Evolutionary conservation across 64 coral and sea anemone genomes (phyloP).

Genomic region (Montipora capricornis): DNA sequence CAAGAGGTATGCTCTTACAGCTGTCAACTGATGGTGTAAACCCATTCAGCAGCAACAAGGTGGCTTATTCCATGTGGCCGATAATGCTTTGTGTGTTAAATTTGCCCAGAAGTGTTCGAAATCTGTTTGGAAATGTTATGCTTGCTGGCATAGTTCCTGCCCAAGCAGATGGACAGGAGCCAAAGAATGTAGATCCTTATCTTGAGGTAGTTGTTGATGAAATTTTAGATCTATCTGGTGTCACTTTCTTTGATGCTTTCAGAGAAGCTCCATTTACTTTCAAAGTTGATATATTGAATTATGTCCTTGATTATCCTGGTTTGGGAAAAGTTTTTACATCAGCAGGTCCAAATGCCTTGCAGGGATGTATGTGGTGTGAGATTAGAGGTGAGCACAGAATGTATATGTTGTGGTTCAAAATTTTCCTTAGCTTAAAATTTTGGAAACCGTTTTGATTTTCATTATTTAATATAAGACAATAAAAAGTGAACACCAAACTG

Average conservation of each 20-base stretch:
- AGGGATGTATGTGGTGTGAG: conserved; percentile 41
- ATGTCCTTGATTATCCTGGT: conserved; percentile 21
- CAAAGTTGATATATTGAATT: neutral
- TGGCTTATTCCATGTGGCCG: conserved; percentile 48
- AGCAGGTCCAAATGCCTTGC: conserved; percentile 14
- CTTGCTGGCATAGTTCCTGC: conserved; percentile 39
- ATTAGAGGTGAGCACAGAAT: conserved; percentile 8
- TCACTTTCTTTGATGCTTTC: conserved; percentile 17
- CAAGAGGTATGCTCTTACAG: neutral
- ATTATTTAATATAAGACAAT: neutral
- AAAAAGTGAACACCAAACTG: neutral
- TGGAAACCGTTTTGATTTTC: no score
- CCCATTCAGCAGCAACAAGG: conserved; percentile 15
- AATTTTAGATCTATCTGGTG: neutral
- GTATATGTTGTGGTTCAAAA: no score
- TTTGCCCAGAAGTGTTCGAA: conserved; percentile 1
- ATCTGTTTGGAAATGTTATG: conserved; percentile 18
- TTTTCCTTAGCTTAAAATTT: no score
- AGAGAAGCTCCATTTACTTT: neutral
- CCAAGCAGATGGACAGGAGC: neutral
- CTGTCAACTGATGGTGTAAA: conserved; percentile 38
- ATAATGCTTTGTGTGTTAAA: conserved; percentile 4
- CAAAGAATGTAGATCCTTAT: neutral
- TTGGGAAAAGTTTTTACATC: neutral
- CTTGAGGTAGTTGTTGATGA: conserved; percentile 36